Evolutionary conservation across 1,140 invertebrate species (phyloP).

Genomic region (Andricus grossulariae): DNA sequence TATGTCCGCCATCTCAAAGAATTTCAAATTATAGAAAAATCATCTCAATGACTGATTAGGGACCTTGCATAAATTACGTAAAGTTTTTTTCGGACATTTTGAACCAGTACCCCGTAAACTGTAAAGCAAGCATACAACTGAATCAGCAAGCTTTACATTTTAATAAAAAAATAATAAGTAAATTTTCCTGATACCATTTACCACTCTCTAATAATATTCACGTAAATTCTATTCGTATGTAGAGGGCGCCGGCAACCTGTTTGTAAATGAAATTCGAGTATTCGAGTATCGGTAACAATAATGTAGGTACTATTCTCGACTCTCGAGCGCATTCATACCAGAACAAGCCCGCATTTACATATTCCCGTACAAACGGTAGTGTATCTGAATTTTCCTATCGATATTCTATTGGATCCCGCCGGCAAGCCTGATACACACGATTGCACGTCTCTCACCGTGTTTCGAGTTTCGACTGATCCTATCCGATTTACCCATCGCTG

Average conservation of each 20-base stretch:
- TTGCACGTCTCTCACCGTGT: slow-evolving; percentile 43
- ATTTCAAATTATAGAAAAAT: too few species aligned
- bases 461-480: slow-evolving; percentile 47
- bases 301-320: slow-evolving; percentile 16
- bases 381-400: slow-evolving; percentile 45
- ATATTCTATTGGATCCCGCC: slow-evolving; percentile 49
- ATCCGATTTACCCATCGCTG: slow-evolving; percentile 44
- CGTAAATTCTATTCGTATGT: too few species aligned
- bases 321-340: neutral
- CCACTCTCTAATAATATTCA: too few species aligned
- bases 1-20: too few species aligned
- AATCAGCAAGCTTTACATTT: too few species aligned
- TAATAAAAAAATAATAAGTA: too few species aligned
- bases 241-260: neutral
- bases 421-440: slow-evolving; percentile 36
- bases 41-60: too few species aligned
- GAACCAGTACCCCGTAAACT: too few species aligned
- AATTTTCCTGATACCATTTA: too few species aligned
- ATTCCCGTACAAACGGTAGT: slow-evolving; percentile 38
- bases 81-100: too few species aligned
- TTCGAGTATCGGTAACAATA: slow-evolving; percentile 27
- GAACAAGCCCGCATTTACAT: slow-evolving; percentile 44
- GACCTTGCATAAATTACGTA: too few species aligned
- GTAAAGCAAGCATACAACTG: too few species aligned
- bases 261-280: slow-evolving; percentile 33